Percentiles rank a stretch among this genome's conserved stretches.
These are phyloP conservation scores for Hipposideros armiger DNA, from an alignment of 2,113 vertebrate genomes.

Conservation along the genomic window DNA sequence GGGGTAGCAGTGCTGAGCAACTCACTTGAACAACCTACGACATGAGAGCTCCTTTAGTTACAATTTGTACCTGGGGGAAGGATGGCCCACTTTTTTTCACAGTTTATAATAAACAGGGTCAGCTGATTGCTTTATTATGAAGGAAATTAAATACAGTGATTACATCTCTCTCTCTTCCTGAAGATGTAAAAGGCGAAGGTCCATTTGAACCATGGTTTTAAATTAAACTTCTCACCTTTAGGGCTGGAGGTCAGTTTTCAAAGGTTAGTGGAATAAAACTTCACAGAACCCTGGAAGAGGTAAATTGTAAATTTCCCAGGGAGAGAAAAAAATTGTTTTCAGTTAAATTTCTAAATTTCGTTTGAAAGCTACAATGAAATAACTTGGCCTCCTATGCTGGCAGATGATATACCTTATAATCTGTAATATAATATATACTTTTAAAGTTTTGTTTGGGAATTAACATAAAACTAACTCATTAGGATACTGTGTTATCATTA, in stretches of 20 bases:
- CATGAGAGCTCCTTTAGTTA: not conserved
- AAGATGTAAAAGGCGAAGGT: not conserved
- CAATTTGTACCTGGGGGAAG: not conserved
- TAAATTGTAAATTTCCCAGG: not conserved
- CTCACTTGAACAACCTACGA: not conserved
- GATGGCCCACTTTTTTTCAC: not conserved
- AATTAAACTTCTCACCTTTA: constrained; percentile 8
- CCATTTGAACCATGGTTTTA: not conserved
- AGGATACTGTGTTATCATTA: not conserved
- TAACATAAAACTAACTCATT: constrained; percentile 31
- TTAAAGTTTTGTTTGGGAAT: constrained; percentile 12
- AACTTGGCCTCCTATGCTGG: not conserved
- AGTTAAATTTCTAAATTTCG: constrained; percentile 33
- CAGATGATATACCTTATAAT: not conserved
- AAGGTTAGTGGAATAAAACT: not conserved
- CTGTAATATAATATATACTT: constrained; percentile 40
- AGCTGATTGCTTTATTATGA: not conserved
- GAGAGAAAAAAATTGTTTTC: constrained; percentile 40
- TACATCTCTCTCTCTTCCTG: not conserved
- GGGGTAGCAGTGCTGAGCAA: not conserved
- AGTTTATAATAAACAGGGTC: not conserved
- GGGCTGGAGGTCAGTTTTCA: constrained; percentile 16
- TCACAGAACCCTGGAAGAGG: constrained; percentile 7
- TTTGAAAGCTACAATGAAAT: constrained; percentile 54
- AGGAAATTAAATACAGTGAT: not conserved